Conservation (phyloP, 2,113 vertebrate genomes). For the Hucho hucho region DNA sequence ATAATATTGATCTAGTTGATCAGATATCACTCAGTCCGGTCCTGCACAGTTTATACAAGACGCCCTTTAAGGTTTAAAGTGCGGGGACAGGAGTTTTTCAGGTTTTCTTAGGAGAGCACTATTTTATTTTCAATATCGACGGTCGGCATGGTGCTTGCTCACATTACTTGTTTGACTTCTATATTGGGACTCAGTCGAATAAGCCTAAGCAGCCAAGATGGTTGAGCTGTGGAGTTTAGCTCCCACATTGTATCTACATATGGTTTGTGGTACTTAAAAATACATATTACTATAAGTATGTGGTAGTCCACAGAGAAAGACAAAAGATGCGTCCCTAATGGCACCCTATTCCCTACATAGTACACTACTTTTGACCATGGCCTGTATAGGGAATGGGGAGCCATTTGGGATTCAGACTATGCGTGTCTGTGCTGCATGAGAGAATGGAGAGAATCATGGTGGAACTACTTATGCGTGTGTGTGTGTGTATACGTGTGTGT, state of each 20-base stretch:
- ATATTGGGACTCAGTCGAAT: conserved; percentile 11
- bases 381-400: no score
- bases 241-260: conserved; percentile 38
- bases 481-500: not conserved
- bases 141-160: conserved; percentile 43
- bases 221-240: conserved; percentile 24
- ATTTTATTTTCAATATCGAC: conserved; percentile 55
- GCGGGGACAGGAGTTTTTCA: conserved; percentile 49
- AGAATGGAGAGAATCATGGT: no score
- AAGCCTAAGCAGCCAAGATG: conserved; percentile 13
- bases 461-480: no score
- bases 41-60: conserved; percentile 63
- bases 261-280: conserved; percentile 41
- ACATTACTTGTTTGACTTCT: conserved; percentile 60
- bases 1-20: conserved; percentile 82
- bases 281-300: conserved; percentile 45
- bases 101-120: conserved; percentile 33
- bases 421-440: no score
- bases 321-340: no score
- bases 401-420: no score
- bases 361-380: no score
- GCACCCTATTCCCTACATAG: no score
- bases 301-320: conserved; percentile 34
- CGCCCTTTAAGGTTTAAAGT: conserved; percentile 45
- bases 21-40: conserved; percentile 70